Evolutionary conservation across 1,140 invertebrate genomes (phyloP).

Genomic region (Plutomurus gul): DNA sequence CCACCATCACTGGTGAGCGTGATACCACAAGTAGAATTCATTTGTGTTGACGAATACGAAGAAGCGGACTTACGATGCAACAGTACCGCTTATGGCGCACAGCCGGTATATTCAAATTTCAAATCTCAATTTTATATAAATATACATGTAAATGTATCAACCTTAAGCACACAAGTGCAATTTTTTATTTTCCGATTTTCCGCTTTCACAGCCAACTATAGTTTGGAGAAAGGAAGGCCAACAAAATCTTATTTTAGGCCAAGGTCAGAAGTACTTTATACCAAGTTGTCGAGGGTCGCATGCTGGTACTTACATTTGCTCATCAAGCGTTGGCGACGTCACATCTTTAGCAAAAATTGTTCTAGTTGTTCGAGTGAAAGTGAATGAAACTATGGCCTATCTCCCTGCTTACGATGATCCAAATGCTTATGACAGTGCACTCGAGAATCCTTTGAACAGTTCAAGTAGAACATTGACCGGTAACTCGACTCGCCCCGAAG

Average conservation of each 20-base stretch:
- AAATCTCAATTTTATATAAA: too few relatives aligned
- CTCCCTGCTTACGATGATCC: slow-evolving; percentile 16
- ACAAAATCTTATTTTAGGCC: background rate
- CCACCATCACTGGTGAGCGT: slow-evolving; percentile 65
- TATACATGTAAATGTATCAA: background rate
- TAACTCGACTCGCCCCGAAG: background rate
- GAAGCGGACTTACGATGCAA: background rate
- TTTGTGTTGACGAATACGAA: slow-evolving; percentile 28
- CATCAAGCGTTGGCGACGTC: background rate
- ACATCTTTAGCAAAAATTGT: background rate
- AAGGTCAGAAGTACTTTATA: background rate
- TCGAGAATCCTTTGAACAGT: background rate
- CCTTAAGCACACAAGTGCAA: background rate
- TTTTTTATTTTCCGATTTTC: background rate
- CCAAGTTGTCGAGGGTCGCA: too few relatives aligned
- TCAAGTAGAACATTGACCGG: background rate
- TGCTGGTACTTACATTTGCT: slow-evolving; percentile 34
- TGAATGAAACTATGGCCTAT: background rate
- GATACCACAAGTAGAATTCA: slow-evolving; percentile 44
- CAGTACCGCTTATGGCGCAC: background rate
- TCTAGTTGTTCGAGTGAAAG: background rate
- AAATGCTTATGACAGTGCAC: background rate
- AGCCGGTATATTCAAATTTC: background rate
- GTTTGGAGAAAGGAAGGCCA: background rate
- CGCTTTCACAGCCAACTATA: background rate